phyloP scores from a whole-genome alignment of 2,888 invertebrate genomes.

The Cataglyphis cursor region DNA sequence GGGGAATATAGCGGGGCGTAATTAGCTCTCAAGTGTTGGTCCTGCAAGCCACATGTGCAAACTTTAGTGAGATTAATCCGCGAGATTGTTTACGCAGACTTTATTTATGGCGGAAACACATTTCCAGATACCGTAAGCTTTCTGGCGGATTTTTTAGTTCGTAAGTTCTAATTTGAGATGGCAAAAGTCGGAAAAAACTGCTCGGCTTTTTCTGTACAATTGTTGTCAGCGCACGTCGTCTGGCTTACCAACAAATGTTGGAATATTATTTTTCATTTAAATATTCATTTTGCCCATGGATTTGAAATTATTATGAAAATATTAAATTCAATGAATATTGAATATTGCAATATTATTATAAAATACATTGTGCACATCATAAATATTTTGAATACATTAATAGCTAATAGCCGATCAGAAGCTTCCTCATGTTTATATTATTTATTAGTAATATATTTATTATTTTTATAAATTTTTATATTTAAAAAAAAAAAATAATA shows the following conservation, averaged over 20 bases:
- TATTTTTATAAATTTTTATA: not conserved
- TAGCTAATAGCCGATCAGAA: not conserved
- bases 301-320: slow-evolving; percentile 11
- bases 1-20: slow-evolving; percentile 48
- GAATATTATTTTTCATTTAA: slow-evolving; percentile 3
- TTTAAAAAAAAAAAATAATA: not conserved
- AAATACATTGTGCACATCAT: not conserved
- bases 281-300: slow-evolving; percentile 9
- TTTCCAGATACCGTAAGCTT: not conserved
- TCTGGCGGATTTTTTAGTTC: not conserved
- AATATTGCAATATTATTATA: slow-evolving; percentile 27
- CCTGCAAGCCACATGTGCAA: slow-evolving; percentile 16
- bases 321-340: slow-evolving; percentile 31
- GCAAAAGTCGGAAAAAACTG: too few species aligned
- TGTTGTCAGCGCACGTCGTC: not conserved
- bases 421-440: not conserved
- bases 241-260: not conserved
- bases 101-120: not conserved
- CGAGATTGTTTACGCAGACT: not conserved
- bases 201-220: not conserved
- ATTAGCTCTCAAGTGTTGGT: slow-evolving; percentile 65
- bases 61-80: not conserved
- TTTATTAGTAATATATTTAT: not conserved
- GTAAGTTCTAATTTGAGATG: not conserved
- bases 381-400: slow-evolving; percentile 13